Evolutionary conservation across 2,113 vertebrate species (phyloP), one percentile per base, ranked within the genome.

Genomic region (Alethe castanea): DNA sequence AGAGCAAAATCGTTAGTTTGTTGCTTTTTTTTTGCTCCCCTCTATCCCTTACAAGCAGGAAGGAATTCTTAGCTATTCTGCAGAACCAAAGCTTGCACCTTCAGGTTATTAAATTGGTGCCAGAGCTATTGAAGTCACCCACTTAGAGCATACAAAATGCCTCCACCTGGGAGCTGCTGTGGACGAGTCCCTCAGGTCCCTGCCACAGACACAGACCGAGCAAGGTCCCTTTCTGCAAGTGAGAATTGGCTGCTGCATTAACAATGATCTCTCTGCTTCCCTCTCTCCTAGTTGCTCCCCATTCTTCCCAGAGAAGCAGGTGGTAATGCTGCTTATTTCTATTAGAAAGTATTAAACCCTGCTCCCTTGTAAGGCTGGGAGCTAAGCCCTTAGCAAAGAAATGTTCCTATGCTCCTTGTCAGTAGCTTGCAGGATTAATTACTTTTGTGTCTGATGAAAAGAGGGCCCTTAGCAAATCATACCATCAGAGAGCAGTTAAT

Each of bases 151-250:
- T 3, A 47, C 5, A 8, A 78, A 87, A 79, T 22, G 31, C n/a
- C 38, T 44, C 18, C 35, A 8, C 44, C 64, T 23, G 19, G 62
- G 76, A 82, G 44, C 56, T 29, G 61, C 67, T 52, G 33, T 1
- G 4, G 44, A 14, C 0, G 1, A 29, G 31, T 28, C 15, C 25
- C 81, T 77, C 38, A 28, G 53, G 72, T 66, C 38, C 52, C 26
- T 6, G 3, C 1, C 6, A 40, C 20, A 52, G 47, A 23, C 31
- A 59, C 44, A 80, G 57, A 18, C 19, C 0, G 0, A 72, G 35
- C 45, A 33, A 0, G 0, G 67, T 25, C 67, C 48, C 38, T 79
- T 81, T 61, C 72, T 64, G 29, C 65, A 10, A 0, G 0, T 23
- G 29, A 73, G 20, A 60, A 45, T 57, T 47, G 53, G 14, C 54